Evolutionary conservation across 2,797 vertebrate species (phyloP).

Genomic region (Geotrypetes seraphini): DNA sequence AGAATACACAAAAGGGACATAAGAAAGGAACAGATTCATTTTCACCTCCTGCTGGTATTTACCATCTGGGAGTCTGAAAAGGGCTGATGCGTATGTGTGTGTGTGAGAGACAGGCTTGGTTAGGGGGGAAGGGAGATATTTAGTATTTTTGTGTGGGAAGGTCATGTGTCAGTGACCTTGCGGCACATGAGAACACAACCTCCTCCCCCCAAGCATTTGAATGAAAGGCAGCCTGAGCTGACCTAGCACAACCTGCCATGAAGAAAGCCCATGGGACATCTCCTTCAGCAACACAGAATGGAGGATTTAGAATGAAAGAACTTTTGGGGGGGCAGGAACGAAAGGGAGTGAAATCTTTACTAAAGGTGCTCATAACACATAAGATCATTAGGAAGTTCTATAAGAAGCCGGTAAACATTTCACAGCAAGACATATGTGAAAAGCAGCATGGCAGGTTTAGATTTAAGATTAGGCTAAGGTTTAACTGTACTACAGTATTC

Average conservation of each 20-base stretch:
- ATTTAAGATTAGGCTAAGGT: too few relatives aligned
- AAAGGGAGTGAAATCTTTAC: too few relatives aligned
- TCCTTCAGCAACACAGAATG: too few relatives aligned
- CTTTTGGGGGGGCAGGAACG: background rate
- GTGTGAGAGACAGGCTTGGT: conserved; percentile 39
- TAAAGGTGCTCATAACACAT: too few relatives aligned
- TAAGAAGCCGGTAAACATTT: too few relatives aligned
- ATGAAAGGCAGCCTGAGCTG: conserved; percentile 22
- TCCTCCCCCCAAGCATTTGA: conserved; percentile 16
- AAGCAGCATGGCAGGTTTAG: too few relatives aligned
- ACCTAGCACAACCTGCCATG: conserved; percentile 4
- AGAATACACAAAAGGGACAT: conserved; percentile 43
- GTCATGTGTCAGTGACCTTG: conserved; percentile 42
- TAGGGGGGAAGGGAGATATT: conserved; percentile 36
- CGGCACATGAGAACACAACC: conserved; percentile 27
- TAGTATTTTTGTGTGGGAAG: conserved; percentile 31
- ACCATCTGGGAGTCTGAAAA: conserved; percentile 52
- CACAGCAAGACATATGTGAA: too few relatives aligned
- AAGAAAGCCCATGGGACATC: too few relatives aligned
- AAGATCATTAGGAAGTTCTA: too few relatives aligned
- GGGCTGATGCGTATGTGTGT: conserved; percentile 37
- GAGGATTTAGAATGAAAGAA: too few relatives aligned
- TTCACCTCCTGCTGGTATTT: conserved; percentile 50
- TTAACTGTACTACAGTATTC: too few relatives aligned
- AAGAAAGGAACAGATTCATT: conserved; percentile 43